A percentile compares a stretch with the other conserved stretches of the same genome.
These are phyloP conservation scores for Plutella xylostella DNA, from an alignment of 2,888 invertebrate genomes.

Conservation along the genomic window DNA sequence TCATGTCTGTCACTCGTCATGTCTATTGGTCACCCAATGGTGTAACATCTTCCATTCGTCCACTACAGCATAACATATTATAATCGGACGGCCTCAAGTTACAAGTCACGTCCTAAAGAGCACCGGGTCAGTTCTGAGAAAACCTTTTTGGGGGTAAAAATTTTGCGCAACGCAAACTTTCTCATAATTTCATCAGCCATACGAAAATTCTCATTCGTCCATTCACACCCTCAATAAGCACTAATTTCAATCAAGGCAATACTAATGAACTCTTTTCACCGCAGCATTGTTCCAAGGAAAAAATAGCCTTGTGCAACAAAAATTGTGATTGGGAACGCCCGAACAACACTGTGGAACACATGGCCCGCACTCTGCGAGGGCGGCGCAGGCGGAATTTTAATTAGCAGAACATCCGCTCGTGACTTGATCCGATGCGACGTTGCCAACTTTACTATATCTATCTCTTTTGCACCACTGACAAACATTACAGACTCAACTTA, in stretches of 20 bases:
- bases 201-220: conserved; percentile 38
- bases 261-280: background rate
- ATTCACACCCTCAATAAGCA: conserved; percentile 50
- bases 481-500: conserved; percentile 1
- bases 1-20: conserved; percentile 27
- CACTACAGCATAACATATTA: conserved; percentile 32
- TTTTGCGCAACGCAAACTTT: conserved; percentile 37
- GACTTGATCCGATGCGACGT: conserved; percentile 56
- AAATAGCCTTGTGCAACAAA: conserved; percentile 65
- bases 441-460: conserved; percentile 48
- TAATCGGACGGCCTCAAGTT: conserved; percentile 58
- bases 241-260: conserved; percentile 37
- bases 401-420: conserved; percentile 71
- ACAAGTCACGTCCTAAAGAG: conserved; percentile 60
- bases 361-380: conserved; percentile 70
- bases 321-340: conserved; percentile 59
- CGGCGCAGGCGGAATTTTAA: conserved; percentile 70
- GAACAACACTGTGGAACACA: conserved; percentile 52
- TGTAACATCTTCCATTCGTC: conserved; percentile 33
- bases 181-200: conserved; percentile 25
- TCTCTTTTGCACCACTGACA: conserved; percentile 40
- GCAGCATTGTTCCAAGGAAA: conserved; percentile 28
- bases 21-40: conserved; percentile 31
- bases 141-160: conserved; percentile 37
- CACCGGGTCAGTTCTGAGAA: conserved; percentile 66